Evolutionary conservation across 1,140 invertebrate species (phyloP), one percentile per base, ranked within the genome.

Genomic region (Campoletis sonorensis): DNA sequence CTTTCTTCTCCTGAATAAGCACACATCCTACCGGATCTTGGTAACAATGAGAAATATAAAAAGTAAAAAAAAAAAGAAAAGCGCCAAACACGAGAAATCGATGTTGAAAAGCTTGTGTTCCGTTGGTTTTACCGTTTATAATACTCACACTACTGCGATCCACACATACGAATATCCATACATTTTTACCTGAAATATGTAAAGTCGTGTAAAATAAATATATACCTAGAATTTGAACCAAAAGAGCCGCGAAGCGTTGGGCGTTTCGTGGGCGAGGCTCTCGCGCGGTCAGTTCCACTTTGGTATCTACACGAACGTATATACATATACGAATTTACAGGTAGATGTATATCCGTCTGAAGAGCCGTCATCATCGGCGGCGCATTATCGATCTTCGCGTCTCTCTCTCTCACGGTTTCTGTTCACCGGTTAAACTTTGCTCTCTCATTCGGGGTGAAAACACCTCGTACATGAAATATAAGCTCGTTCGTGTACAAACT

Each of bases 331-430:
- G 26, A n/a, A n/a, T 70, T n/a, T 33, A 70, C 16, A 33, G 37
- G 30, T 33, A 13, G 13, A 33, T 70, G 30, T 70, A 70, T 18
- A 70, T 33, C 61, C 61, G 67, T 70, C 67, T 33, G 67, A 70
- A 33, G 11, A 70, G 67, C 27, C 67, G 30, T 70, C 30, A 70
- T 70, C 67, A 70, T 70, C 67, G 67, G 30, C 67, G 30, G 82
- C 84, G 80, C 77, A 81, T 87, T 85, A 90, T 90, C 85, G 88
- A 87, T 90, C 88, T 84, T 84, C 87, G 67, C 67, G 13, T 67
- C 61, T 67, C 89, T 89, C 88, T 90, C 58, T 26, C 61, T 64
- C 88, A 89, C 89, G 88, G 87, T 89, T 90, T 89, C 89, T 86
- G 88, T 79, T 76, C 40, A 26, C 40, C 64, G 10, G 67, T 76